A percentile compares a stretch with the other conserved stretches of the same genome.
Evolutionary conservation across 1,140 invertebrate species (phyloP).

Genomic region (Calosoma granatense): DNA sequence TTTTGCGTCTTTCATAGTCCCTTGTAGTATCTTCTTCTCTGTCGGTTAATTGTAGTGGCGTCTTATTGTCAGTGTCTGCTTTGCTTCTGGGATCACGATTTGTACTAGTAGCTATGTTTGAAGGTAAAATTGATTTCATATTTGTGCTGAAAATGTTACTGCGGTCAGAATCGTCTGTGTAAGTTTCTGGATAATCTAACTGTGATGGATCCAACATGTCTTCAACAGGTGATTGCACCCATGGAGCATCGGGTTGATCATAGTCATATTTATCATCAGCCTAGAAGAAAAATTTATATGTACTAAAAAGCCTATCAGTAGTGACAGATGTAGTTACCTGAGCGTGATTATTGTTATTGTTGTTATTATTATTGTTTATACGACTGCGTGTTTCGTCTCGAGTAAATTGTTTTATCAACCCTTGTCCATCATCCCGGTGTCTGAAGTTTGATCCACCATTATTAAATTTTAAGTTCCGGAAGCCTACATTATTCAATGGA

Average conservation of each 20-base stretch:
- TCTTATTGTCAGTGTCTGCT: conserved; percentile 13
- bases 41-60: conserved; percentile 10
- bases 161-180: conserved; percentile 13
- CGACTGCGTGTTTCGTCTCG: conserved; percentile 13
- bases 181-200: conserved; percentile 5
- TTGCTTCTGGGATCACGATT: conserved; percentile 30
- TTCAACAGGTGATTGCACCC: neutral
- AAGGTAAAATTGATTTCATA: conserved; percentile 6
- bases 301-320: neutral
- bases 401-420: conserved; percentile 15
- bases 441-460: conserved; percentile 18
- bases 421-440: conserved; percentile 23
- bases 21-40: conserved; percentile 10
- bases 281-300: neutral
- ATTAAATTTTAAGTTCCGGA: conserved; percentile 12
- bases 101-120: conserved; percentile 3
- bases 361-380: neutral
- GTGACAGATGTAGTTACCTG: neutral
- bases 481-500: neutral
- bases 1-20: conserved; percentile 11
- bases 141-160: conserved; percentile 10
- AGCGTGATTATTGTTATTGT: neutral
- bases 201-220: neutral
- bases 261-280: conserved; percentile 13
- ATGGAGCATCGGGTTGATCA: conserved; percentile 11